A percentile compares a stretch with the other conserved stretches of the same genome.
phyloP scores from a whole-genome alignment of 2,888 invertebrate genomes.

The Ochropacha duplaris region DNA sequence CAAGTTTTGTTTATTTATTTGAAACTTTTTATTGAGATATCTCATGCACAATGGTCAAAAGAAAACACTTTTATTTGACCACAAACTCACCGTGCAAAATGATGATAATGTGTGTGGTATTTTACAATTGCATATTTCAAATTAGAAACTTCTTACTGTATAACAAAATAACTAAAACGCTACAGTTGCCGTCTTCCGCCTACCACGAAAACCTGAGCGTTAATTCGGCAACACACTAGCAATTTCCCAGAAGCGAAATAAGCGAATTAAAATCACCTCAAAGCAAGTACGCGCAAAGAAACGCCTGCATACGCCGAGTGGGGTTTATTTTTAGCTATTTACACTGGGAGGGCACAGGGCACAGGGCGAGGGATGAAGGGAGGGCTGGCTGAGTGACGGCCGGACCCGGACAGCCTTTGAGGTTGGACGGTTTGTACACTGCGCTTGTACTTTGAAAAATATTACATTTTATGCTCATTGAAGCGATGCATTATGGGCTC shows the following conservation, averaged over 20 bases:
- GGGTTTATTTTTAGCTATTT: conserved; percentile 69
- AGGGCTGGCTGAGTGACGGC: conserved; percentile 45
- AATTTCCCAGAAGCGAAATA: conserved; percentile 70
- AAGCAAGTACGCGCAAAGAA: conserved; percentile 74
- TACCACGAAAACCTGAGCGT: conserved; percentile 24
- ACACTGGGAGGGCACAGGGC: conserved; percentile 34
- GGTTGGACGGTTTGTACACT: conserved; percentile 25
- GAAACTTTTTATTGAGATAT: no score
- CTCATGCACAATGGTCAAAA: no score
- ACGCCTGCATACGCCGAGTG: conserved; percentile 56
- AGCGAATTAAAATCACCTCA: conserved; percentile 79
- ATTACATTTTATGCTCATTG: conserved; percentile 6
- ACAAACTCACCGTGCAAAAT: no score
- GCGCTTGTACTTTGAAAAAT: conserved; percentile 30
- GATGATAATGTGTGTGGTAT: no score
- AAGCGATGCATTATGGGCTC: background rate
- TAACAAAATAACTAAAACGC: background rate
- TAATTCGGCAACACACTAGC: conserved; percentile 68
- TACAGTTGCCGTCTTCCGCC: conserved; percentile 10
- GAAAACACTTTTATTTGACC: no score
- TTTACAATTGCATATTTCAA: no score
- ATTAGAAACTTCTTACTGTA: no score
- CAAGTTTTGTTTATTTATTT: no score
- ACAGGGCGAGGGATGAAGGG: no score
- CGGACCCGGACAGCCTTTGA: conserved; percentile 68